Conservation (phyloP, 92 coral and sea anemone species). For the Epizoanthus stellaris region DNA sequence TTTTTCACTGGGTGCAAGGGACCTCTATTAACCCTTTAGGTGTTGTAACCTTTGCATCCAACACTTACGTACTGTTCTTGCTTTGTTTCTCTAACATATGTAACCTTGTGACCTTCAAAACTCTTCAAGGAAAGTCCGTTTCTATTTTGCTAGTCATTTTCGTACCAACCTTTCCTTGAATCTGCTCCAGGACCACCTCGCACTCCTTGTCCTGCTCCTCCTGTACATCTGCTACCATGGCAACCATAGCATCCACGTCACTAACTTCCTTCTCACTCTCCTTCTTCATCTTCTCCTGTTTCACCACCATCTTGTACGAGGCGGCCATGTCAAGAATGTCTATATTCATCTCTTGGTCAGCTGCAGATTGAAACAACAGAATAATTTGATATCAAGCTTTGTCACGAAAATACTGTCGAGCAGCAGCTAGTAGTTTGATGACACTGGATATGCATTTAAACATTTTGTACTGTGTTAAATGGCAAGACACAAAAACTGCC, state of each 20-base stretch:
- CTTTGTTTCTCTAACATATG: too few species aligned
- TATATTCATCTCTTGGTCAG: slow-evolving; percentile 89
- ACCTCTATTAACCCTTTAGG: too few species aligned
- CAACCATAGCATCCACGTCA: slow-evolving; percentile 82
- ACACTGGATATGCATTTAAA: too few species aligned
- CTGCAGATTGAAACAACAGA: slow-evolving; percentile 37
- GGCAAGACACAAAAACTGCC: too few species aligned
- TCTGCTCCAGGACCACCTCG: slow-evolving; percentile 74
- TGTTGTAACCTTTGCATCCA: too few species aligned
- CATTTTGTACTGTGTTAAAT: too few species aligned
- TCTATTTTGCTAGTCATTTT: neutral
- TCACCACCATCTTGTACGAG: slow-evolving; percentile 88
- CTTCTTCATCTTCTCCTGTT: slow-evolving; percentile 66
- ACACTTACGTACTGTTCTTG: too few species aligned
- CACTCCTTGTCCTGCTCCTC: slow-evolving; percentile 87
- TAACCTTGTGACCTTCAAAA: too few species aligned
- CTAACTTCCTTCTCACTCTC: slow-evolving; percentile 61
- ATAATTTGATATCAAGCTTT: neutral
- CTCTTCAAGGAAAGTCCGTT: too few species aligned
- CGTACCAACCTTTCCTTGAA: slow-evolving; percentile 82
- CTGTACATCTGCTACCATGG: slow-evolving; percentile 87
- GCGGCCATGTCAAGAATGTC: slow-evolving; percentile 97
- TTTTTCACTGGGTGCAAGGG: too few species aligned
- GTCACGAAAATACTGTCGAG: neutral
- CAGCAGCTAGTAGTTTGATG: too few species aligned